These are phyloP conservation scores for Thermophis baileyi DNA, from an alignment of 2,113 vertebrate species.

Conservation along the genomic window DNA sequence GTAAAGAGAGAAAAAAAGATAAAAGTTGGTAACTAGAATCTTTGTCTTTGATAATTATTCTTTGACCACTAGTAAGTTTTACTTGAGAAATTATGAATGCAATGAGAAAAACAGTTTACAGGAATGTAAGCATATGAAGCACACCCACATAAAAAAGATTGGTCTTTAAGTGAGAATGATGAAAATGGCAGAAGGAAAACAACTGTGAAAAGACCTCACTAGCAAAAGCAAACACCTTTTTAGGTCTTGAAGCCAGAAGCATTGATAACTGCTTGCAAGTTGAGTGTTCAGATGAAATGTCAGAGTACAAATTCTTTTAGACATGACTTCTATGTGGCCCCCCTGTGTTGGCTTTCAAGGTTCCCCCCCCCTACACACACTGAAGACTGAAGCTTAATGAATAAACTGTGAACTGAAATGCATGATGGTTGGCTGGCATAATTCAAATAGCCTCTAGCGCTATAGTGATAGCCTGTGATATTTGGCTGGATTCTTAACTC, in stretches of 20 bases:
- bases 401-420: neutral
- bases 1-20: neutral
- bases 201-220: neutral
- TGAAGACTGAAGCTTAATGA: neutral
- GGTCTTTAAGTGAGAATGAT: neutral
- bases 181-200: conserved; percentile 16
- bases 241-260: neutral
- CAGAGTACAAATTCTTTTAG: conserved; percentile 4
- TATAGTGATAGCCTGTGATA: neutral
- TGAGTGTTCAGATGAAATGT: conserved; percentile 12
- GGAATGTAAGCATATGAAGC: neutral
- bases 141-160: neutral
- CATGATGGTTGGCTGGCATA: neutral
- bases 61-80: neutral
- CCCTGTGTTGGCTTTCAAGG: neutral
- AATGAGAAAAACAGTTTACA: neutral
- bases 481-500: neutral
- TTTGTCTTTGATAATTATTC: neutral
- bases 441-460: neutral
- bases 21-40: neutral
- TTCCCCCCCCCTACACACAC: neutral
- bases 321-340: neutral
- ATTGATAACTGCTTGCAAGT: conserved; percentile 1
- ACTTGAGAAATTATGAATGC: neutral
- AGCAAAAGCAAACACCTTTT: neutral